Percentiles rank a stretch among this genome's conserved stretches.
phyloP scores from a whole-genome alignment of 2,888 invertebrate genomes.

The Lithophane ornitopus region DNA sequence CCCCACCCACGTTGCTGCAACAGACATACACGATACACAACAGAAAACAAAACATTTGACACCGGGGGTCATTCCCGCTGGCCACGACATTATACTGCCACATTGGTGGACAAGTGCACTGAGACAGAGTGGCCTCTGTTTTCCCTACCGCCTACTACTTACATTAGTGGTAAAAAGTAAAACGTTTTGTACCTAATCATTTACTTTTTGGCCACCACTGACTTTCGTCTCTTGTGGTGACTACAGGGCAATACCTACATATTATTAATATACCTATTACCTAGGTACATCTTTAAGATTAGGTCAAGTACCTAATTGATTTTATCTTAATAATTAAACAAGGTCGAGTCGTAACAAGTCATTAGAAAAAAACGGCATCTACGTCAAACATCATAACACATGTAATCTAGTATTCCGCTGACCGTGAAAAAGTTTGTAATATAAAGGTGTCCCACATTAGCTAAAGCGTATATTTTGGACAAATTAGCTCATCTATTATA shows the following conservation, averaged over 20 bases:
- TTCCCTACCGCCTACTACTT: too few species aligned
- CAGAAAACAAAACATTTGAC: neutral
- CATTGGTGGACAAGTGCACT: neutral
- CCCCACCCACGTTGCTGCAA: slow-evolving; percentile 99
- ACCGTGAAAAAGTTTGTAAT: neutral
- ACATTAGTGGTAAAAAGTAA: too few species aligned
- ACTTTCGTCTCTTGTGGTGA: too few species aligned
- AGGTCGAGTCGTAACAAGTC: too few species aligned
- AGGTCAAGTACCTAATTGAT: too few species aligned
- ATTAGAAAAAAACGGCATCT: too few species aligned
- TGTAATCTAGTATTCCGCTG: neutral
- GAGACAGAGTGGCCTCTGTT: neutral
- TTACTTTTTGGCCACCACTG: too few species aligned
- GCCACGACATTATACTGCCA: neutral
- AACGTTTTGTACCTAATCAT: too few species aligned
- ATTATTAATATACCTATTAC: neutral
- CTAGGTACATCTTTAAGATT: neutral
- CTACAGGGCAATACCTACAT: neutral
- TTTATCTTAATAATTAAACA: too few species aligned
- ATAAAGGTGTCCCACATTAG: neutral
- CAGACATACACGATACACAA: slow-evolving; percentile 42
- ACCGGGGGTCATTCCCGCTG: too few species aligned
- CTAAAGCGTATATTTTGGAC: slow-evolving; percentile 1
- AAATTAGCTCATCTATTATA: slow-evolving; percentile 19
- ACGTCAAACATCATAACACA: neutral